These are phyloP conservation scores for Chondrilla cf. caribensis DNA, from an alignment of 37 sponge, comb jelly and placozoan species.

Conservation along the genomic window DNA sequence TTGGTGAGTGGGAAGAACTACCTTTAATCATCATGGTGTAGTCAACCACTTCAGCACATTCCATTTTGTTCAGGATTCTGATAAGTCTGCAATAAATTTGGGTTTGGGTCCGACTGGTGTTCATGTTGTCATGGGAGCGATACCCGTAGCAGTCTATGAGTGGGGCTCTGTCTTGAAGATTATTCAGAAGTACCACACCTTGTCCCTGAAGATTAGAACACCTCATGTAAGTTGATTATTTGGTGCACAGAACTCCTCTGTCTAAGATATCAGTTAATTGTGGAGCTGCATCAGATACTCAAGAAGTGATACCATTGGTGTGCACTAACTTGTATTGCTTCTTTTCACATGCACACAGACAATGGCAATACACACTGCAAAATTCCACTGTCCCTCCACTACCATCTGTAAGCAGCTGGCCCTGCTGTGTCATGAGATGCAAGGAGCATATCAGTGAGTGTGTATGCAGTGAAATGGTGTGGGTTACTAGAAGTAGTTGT, in stretches of 20 bases:
- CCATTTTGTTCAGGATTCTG: constrained; percentile 5
- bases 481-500: no score
- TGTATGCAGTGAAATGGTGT: neutral
- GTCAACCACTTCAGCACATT: no score
- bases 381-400: constrained; percentile 34
- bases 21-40: neutral
- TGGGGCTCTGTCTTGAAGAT: constrained; percentile 24
- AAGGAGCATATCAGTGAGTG: constrained; percentile 15
- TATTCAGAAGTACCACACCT: neutral
- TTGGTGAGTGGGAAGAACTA: constrained; percentile 39
- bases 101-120: constrained; percentile 19
- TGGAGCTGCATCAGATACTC: no score
- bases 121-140: constrained; percentile 21
- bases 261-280: no score
- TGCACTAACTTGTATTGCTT: no score
- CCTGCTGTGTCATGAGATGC: constrained; percentile 24
- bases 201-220: constrained; percentile 2
- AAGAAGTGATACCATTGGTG: no score
- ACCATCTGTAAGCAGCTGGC: constrained; percentile 21
- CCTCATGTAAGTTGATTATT: neutral
- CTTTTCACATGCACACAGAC: no score
- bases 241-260: no score
- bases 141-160: constrained; percentile 10
- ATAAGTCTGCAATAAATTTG: neutral
- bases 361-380: constrained; percentile 17